Conservation (phyloP, 2,888 invertebrate species). For the Isoperla grammatica region DNA sequence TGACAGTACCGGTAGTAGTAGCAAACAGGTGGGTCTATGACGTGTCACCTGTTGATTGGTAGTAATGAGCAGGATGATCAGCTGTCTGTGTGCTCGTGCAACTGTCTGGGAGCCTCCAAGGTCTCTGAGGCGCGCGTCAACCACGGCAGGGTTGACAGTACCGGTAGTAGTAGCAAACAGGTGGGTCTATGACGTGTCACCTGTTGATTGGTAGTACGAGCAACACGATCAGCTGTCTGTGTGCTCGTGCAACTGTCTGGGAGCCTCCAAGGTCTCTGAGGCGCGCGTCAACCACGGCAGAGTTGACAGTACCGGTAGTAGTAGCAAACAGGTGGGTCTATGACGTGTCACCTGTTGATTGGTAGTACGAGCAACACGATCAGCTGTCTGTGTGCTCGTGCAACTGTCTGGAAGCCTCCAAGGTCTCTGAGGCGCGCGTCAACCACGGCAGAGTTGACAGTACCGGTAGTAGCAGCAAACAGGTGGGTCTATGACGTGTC, state of each 20-base stretch:
- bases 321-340: too few relatives aligned
- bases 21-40: conserved; percentile 35
- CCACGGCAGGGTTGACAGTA: too few relatives aligned
- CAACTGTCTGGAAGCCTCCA: conserved; percentile 59
- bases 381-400: conserved; percentile 79
- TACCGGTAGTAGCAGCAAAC: too few relatives aligned
- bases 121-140: too few relatives aligned
- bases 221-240: conserved; percentile 67
- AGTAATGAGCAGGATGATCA: conserved; percentile 61
- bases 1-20: too few relatives aligned
- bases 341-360: conserved; percentile 46
- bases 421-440: too few relatives aligned
- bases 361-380: conserved; percentile 56
- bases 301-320: too few relatives aligned
- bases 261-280: too few relatives aligned
- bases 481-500: conserved; percentile 44
- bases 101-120: conserved; percentile 55
- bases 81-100: conserved; percentile 79
- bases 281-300: too few relatives aligned
- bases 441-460: too few relatives aligned
- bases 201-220: conserved; percentile 48
- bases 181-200: conserved; percentile 47
- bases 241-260: conserved; percentile 78
- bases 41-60: conserved; percentile 46
- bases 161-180: too few relatives aligned